Conservation (phyloP, 2,797 vertebrate species). For the Pagetopsis macropterus region DNA sequence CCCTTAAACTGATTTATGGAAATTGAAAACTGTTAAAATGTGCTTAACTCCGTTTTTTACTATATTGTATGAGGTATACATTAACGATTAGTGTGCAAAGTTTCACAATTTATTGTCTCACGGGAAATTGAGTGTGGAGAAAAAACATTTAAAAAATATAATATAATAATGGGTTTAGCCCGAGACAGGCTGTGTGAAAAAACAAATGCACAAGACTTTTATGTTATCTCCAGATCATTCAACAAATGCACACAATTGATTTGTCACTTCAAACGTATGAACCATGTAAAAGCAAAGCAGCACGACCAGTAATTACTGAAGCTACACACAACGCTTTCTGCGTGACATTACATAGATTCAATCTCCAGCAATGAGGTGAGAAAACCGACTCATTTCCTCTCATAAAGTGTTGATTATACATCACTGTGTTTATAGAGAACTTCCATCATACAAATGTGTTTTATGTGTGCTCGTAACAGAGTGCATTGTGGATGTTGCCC, state of each 20-base stretch:
- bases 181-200: not conserved
- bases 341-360: constrained; percentile 63
- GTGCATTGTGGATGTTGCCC: constrained; percentile 70
- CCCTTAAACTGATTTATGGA: too few species aligned
- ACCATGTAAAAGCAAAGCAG: constrained; percentile 25
- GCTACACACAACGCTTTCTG: constrained; percentile 22
- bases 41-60: constrained; percentile 12
- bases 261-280: constrained; percentile 45
- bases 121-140: constrained; percentile 33
- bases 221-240: constrained; percentile 8
- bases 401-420: constrained; percentile 73
- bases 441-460: constrained; percentile 80
- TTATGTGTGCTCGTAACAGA: constrained; percentile 83
- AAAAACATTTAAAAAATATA: not conserved
- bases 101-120: constrained; percentile 23
- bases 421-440: constrained; percentile 82
- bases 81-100: constrained; percentile 8
- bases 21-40: constrained; percentile 6
- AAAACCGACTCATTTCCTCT: constrained; percentile 55
- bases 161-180: constrained; percentile 7
- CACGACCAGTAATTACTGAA: constrained; percentile 42
- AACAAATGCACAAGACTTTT: not conserved
- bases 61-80: not conserved
- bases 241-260: constrained; percentile 37
- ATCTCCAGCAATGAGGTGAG: constrained; percentile 43